These are phyloP conservation scores for Caenorhabditis sp. DNA, from an alignment of 2,888 invertebrate genomes.

Conservation along the genomic window DNA sequence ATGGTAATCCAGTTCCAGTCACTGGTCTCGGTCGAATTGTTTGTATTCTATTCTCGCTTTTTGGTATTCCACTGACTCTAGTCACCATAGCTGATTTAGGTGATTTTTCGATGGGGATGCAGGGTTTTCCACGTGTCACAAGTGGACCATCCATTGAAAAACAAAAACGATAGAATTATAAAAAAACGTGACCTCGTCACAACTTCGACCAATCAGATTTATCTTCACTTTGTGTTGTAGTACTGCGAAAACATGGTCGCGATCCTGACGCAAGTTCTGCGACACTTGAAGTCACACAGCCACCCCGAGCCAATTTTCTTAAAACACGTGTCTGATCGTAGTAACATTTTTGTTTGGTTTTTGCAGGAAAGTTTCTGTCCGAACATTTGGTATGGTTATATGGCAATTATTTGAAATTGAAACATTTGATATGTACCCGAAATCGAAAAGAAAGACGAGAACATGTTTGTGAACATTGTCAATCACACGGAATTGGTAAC, in stretches of 20 bases:
- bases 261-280: too few relatives aligned
- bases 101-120: conserved; percentile 7
- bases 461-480: conserved; percentile 68
- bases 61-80: conserved; percentile 70
- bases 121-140: too few relatives aligned
- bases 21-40: conserved; percentile 65
- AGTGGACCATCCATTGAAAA: too few relatives aligned
- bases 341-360: too few relatives aligned
- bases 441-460: conserved; percentile 51
- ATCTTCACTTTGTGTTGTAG: too few relatives aligned
- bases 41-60: conserved; percentile 69
- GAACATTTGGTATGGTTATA: conserved; percentile 70
- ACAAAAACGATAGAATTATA: too few relatives aligned
- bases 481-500: conserved; percentile 58
- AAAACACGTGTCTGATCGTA: too few relatives aligned
- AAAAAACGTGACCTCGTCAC: too few relatives aligned
- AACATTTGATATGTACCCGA: conserved; percentile 41
- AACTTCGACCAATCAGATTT: too few relatives aligned
- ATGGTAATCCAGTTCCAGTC: conserved; percentile 71
- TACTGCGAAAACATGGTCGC: too few relatives aligned
- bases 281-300: too few relatives aligned
- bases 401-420: conserved; percentile 65
- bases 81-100: conserved; percentile 71
- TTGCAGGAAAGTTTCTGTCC: conserved; percentile 67
- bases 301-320: too few relatives aligned